Base-by-base conservation (phyloP, 2,888 invertebrate species). In the Podotricha telesiphe region DNA sequence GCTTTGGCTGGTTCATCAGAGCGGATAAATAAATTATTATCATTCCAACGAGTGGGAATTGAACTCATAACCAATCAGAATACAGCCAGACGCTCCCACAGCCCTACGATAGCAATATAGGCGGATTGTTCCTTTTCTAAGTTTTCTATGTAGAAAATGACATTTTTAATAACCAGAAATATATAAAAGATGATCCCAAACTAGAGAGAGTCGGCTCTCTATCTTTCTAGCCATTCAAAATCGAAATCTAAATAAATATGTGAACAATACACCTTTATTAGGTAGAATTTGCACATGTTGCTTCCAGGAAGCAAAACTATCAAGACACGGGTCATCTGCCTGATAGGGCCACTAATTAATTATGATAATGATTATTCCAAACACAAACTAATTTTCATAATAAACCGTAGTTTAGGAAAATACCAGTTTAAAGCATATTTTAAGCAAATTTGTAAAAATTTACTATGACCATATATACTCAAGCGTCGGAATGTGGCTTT, bases 401-500 rank as follows among this genome's bases (percentile, higher is more conserved):
- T 51, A 51, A 15, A 51, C 37, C 6, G 37, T 28, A n/a, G 7
- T 22, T 17, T 10, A 34, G 6, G 11, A 37, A 51, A 55, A 55
- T 34, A 37, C 34, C 17, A 5, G 17, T 34, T 55, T 55, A 17
- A 34, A 34, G 2, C 17, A 11, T 6, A n/a, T n/a, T n/a, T 55
- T 17, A 17, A 55, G 4, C 34, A 53, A 53, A 53, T 34, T 53
- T n/a, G 34, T 53, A 34, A 55, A 55, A 34, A 34, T 34, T 47
- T 34, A 61, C 17, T 17, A 47, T 34, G 13, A 45, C 28, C 34
- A 34, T 59, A 51, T n/a, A n/a, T 56, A 56, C 34, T n/a, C 13
- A 20, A 15, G 20, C n/a, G 48, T 37, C 45, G 62, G 66, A 69
- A 65, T 71, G 69, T 63, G 34, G 63, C 28, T 53, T 53, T 58